Conservation (phyloP, 1,140 invertebrate species). For the Cydia pomonella region DNA sequence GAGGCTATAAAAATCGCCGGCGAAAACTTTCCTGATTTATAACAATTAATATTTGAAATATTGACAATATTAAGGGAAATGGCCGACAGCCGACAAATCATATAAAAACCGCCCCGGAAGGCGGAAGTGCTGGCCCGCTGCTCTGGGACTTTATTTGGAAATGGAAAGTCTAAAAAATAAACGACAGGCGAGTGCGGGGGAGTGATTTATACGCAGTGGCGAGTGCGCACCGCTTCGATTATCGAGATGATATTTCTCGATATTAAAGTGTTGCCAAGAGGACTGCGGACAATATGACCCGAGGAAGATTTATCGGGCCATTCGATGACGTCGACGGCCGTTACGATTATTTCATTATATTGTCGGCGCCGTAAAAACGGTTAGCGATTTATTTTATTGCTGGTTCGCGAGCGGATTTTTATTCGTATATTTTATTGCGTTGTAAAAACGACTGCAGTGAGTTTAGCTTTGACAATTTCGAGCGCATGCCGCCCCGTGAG, state of each 20-base stretch:
- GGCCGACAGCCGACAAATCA: constrained; percentile 78
- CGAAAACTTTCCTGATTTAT: constrained; percentile 75
- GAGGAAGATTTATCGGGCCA: constrained; percentile 76
- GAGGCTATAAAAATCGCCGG: constrained; percentile 57
- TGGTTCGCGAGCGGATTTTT: constrained; percentile 70
- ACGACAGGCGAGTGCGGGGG: constrained; percentile 69
- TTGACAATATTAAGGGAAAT: constrained; percentile 79
- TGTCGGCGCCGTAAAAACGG: constrained; percentile 78
- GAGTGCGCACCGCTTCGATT: constrained; percentile 71
- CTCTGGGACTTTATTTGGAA: constrained; percentile 79
- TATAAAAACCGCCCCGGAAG: constrained; percentile 79
- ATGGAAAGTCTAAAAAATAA: constrained; percentile 80
- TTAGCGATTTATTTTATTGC: constrained; percentile 78
- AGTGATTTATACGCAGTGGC: constrained; percentile 73
- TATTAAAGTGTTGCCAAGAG: constrained; percentile 79
- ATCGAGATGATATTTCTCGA: constrained; percentile 79
- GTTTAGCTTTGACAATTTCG: constrained; percentile 61
- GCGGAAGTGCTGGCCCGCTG: constrained; percentile 75
- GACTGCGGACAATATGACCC: constrained; percentile 79
- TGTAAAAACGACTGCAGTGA: constrained; percentile 65
- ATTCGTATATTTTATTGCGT: constrained; percentile 79
- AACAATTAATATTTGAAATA: constrained; percentile 81
- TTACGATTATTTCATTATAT: constrained; percentile 81
- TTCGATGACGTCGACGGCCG: constrained; percentile 72
- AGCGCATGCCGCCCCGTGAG: constrained; percentile 44